phyloP scores from a whole-genome alignment of 2,888 invertebrate species.

The Dastarcus helophoroides region DNA sequence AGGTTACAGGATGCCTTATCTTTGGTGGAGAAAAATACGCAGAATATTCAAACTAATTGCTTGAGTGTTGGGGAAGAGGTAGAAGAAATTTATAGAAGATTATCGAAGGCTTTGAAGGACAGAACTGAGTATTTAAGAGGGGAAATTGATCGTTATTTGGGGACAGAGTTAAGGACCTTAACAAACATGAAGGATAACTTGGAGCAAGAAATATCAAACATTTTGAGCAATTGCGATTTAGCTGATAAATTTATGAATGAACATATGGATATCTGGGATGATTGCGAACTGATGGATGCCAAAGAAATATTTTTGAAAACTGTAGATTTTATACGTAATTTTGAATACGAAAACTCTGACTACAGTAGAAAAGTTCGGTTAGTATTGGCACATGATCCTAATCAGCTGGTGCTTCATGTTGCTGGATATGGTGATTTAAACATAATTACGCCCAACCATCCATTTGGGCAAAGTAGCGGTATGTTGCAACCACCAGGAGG shows the following conservation, averaged over 20 bases:
- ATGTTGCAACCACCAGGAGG: slow-evolving; percentile 46
- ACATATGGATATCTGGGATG: slow-evolving; percentile 76
- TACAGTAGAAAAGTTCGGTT: slow-evolving; percentile 77
- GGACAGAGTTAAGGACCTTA: slow-evolving; percentile 76
- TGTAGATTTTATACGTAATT: slow-evolving; percentile 88
- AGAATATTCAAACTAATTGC: slow-evolving; percentile 80
- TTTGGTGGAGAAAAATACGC: slow-evolving; percentile 78
- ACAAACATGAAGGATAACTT: slow-evolving; percentile 84
- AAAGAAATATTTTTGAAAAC: slow-evolving; percentile 95
- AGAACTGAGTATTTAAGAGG: slow-evolving; percentile 74
- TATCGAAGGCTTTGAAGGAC: slow-evolving; percentile 82
- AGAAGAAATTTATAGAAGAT: slow-evolving; percentile 79
- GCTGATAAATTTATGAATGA: slow-evolving; percentile 91
- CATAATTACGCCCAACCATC: slow-evolving; percentile 50
- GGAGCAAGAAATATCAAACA: slow-evolving; percentile 89
- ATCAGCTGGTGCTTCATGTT: slow-evolving; percentile 78
- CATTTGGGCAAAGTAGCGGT: slow-evolving; percentile 29
- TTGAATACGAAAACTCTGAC: slow-evolving; percentile 87
- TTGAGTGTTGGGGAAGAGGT: slow-evolving; percentile 86
- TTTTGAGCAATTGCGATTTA: slow-evolving; percentile 91
- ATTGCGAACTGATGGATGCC: slow-evolving; percentile 84
- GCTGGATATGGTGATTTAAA: slow-evolving; percentile 85
- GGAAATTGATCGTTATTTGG: slow-evolving; percentile 86
- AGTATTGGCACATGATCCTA: slow-evolving; percentile 83
- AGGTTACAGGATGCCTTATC: slow-evolving; percentile 77